Evolutionary conservation across 2,113 vertebrate genomes (phyloP).

Genomic region (Steatornis caripensis): DNA sequence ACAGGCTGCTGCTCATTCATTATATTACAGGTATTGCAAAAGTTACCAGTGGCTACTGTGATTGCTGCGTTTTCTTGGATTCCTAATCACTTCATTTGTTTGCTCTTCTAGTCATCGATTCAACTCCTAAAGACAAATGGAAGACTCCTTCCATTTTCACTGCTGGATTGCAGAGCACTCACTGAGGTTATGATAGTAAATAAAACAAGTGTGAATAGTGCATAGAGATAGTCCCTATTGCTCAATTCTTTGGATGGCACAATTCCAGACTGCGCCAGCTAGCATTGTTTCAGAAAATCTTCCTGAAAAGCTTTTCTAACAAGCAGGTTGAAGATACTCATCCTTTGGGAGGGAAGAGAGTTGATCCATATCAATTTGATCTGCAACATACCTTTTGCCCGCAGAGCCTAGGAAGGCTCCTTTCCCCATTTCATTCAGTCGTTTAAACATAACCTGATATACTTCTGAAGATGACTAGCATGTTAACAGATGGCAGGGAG

Average conservation of each 20-base stretch:
- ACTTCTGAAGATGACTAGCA: background rate
- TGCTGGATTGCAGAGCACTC: background rate
- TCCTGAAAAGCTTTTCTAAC: background rate
- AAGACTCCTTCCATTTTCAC: background rate
- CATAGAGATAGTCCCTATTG: background rate
- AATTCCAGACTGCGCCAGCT: background rate
- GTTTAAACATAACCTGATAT: background rate
- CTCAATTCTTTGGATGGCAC: background rate
- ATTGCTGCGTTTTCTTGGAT: background rate
- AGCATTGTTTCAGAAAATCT: background rate
- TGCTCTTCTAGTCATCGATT: background rate
- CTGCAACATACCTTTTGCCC: accelerated
- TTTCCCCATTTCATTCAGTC: background rate
- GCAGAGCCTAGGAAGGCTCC: background rate
- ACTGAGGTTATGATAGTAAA: background rate
- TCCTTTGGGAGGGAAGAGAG: background rate
- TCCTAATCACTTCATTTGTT: background rate
- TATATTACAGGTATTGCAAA: background rate
- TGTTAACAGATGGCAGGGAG: background rate
- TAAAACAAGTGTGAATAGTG: background rate
- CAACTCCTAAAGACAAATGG: background rate
- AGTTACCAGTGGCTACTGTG: background rate
- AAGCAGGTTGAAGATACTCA: background rate
- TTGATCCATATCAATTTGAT: background rate
- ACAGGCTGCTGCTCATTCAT: background rate